These are phyloP conservation scores for Proisotoma minuta DNA, from an alignment of 2,888 invertebrate genomes.

Conservation along the genomic window DNA sequence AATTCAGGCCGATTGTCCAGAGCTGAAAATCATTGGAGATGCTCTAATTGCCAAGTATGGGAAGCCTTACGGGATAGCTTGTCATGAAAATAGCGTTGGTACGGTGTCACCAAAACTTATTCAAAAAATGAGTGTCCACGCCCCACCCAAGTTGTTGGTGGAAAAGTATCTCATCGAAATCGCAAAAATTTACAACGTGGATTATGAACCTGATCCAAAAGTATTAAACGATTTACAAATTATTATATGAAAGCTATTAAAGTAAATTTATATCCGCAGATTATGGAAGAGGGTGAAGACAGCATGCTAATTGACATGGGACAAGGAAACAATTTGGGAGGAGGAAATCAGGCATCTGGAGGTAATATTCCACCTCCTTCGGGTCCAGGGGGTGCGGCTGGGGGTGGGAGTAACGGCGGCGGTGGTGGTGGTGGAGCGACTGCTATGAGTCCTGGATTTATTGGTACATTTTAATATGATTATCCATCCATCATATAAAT, in stretches of 20 bases:
- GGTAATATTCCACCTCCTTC: no score
- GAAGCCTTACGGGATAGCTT: conserved; percentile 78
- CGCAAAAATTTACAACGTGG: conserved; percentile 88
- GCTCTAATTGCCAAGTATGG: conserved; percentile 88
- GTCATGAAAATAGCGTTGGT: conserved; percentile 72
- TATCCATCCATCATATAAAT: not conserved
- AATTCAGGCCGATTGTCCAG: conserved; percentile 77
- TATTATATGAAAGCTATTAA: not conserved
- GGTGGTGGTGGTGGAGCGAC: conserved; percentile 54
- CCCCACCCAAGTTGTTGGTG: conserved; percentile 89
- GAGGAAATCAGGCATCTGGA: conserved; percentile 40
- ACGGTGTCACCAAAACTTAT: conserved; percentile 84
- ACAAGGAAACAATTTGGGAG: conserved; percentile 60
- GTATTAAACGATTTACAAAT: conserved; percentile 46
- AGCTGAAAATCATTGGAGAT: conserved; percentile 73
- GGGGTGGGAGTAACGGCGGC: conserved; percentile 50
- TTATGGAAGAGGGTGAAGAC: conserved; percentile 67
- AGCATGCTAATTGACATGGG: conserved; percentile 63
- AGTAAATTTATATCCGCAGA: conserved; percentile 48
- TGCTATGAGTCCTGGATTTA: conserved; percentile 60
- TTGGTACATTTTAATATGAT: conserved; percentile 52
- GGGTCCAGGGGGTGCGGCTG: conserved; percentile 43
- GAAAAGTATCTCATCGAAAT: conserved; percentile 95
- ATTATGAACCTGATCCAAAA: conserved; percentile 91
- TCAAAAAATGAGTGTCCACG: conserved; percentile 88